phyloP scores from a whole-genome alignment of 92 coral and sea anemone genomes.

The Galaxea fascicularis region DNA sequence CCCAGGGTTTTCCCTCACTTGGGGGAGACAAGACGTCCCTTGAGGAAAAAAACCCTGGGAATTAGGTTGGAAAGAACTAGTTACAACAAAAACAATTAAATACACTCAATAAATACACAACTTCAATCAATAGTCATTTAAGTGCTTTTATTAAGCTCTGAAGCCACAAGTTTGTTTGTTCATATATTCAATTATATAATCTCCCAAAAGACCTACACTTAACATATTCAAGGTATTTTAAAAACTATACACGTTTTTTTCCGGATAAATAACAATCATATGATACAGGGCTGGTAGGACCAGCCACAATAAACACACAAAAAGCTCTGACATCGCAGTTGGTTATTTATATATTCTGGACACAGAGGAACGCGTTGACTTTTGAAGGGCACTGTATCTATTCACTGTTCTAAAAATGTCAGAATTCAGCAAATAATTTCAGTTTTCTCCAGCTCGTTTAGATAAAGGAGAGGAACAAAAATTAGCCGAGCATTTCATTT shows the following conservation, averaged over 20 bases:
- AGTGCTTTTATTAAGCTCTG: not conserved
- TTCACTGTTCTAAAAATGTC: too few relatives aligned
- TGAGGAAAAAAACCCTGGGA: too few relatives aligned
- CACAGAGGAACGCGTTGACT: not conserved
- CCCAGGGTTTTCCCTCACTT: too few relatives aligned
- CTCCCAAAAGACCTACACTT: not conserved
- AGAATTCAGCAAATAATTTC: too few relatives aligned
- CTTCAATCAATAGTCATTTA: not conserved
- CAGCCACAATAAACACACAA: not conserved
- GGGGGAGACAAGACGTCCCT: too few relatives aligned
- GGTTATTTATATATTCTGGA: not conserved
- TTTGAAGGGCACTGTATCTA: not conserved
- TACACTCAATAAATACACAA: too few relatives aligned
- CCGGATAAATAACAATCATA: not conserved
- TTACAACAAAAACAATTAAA: too few relatives aligned
- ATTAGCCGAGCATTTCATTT: too few relatives aligned
- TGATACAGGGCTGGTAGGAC: not conserved
- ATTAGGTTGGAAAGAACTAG: too few relatives aligned
- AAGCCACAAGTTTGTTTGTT: not conserved
- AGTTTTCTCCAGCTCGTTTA: too few relatives aligned
- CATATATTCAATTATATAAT: not conserved
- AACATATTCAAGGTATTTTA: conserved; percentile 4
- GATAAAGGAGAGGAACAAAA: too few relatives aligned
- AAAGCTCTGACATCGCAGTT: not conserved
- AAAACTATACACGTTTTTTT: not conserved